Base-by-base conservation (phyloP, 2,797 vertebrate species). In the Synaphobranchus kaupii region DNA sequence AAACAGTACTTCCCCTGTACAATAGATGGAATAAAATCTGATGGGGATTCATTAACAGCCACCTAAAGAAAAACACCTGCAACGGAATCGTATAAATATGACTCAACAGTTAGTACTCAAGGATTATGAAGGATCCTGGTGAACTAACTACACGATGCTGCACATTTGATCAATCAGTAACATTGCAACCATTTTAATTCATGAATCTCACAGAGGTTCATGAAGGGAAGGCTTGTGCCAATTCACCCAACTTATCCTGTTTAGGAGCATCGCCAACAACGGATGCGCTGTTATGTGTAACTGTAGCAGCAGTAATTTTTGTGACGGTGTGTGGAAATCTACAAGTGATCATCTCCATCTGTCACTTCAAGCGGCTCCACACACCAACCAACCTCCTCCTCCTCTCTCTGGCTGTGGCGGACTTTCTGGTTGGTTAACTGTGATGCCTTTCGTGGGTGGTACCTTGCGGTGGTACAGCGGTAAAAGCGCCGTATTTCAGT, bases 321-420 rank as follows among this genome's bases (percentile, higher is more conserved):
- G 73, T 90, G 83, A 91, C 90, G 28, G 84, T 92, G 68, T 91
- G 78, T 90, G 91, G 90, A 85, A 91, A 91, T 73, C 87, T 90
- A 84, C 89, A 90, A 0, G 87, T 89, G 73, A 88, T 91, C 86
- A 84, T 91, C 84, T 88, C 90, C 34, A 88, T 90, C 22, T 83
- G 83, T 82, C 89, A 90, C 90, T 90, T 92, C 87, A 92, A 85
- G 83, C 87, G 89, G 86, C 92, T 90, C 25, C 90, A 91, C 84
- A 91, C 89, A 10, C 86, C 89, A 15, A 89, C 89, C 10, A 89
- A 91, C 86, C 81, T 90, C 85, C 7, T 54, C 52, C 52, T 54
- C 52, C 52, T 54, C 52, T 54, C 52, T 54, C 52, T 54, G 52
- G 52, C 85, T 90, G 54, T 81, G 47, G 85, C 89, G 0, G 91